These are phyloP conservation scores for Ypsolopha scabrella DNA, from an alignment of 2,888 invertebrate genomes.

Conservation along the genomic window DNA sequence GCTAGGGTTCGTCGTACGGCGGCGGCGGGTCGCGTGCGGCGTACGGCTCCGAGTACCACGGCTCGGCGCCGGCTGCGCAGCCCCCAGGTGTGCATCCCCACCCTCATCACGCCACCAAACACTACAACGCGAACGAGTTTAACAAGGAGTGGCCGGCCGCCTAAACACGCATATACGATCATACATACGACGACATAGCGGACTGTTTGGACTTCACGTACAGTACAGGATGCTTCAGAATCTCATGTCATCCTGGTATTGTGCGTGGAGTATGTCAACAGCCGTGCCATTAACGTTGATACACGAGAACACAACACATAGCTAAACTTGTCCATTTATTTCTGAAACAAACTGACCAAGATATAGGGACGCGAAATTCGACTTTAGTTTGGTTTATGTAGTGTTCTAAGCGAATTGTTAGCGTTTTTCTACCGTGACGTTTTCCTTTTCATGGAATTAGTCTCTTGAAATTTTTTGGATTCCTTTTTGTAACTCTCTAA, in stretches of 20 bases:
- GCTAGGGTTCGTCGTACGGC: slow-evolving; percentile 66
- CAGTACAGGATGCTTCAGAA: too few species aligned
- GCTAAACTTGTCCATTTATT: too few species aligned
- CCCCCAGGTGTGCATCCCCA: slow-evolving; percentile 64
- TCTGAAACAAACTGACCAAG: not conserved
- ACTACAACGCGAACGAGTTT: slow-evolving; percentile 65
- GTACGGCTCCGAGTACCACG: slow-evolving; percentile 56
- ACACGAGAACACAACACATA: not conserved
- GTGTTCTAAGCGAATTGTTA: too few species aligned
- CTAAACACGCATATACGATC: slow-evolving; percentile 21
- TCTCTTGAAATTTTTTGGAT: too few species aligned
- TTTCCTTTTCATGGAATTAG: too few species aligned
- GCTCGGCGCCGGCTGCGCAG: slow-evolving; percentile 45
- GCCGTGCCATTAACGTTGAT: not conserved
- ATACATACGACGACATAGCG: too few species aligned
- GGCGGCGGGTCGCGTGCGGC: slow-evolving; percentile 55
- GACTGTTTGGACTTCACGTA: too few species aligned
- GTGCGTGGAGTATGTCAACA: not conserved
- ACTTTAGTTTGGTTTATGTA: too few species aligned
- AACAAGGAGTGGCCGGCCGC: slow-evolving; percentile 71
- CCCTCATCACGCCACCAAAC: slow-evolving; percentile 69
- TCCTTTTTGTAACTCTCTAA: not conserved
- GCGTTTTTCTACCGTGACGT: too few species aligned
- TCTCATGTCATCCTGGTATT: too few species aligned
- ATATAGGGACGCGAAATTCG: not conserved